phyloP scores from a whole-genome alignment of 2,888 invertebrate species.

The Cerastis leucographa region DNA sequence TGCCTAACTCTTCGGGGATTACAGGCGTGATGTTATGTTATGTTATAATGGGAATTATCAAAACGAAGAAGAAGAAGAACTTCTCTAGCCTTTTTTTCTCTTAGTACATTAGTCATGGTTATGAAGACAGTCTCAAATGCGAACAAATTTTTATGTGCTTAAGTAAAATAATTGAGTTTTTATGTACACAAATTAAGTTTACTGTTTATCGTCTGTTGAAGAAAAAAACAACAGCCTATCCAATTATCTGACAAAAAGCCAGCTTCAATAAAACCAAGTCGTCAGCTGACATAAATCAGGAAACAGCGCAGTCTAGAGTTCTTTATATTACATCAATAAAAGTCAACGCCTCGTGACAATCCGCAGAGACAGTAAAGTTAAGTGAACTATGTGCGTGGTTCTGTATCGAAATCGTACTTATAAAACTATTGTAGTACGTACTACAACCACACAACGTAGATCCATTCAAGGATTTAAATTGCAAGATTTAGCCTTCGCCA shows the following conservation, averaged over 20 bases:
- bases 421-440: not conserved
- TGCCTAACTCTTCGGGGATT: not conserved
- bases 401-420: not conserved
- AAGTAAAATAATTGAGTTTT: not conserved
- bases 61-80: not conserved
- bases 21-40: not conserved
- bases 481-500: not conserved
- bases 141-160: not conserved
- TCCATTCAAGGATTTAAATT: not conserved
- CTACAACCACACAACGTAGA: not conserved
- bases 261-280: constrained; percentile 29
- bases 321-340: constrained; percentile 53
- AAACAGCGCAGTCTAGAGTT: constrained; percentile 25
- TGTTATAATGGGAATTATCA: not conserved
- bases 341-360: constrained; percentile 8
- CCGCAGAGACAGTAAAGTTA: not conserved
- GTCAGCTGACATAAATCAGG: constrained; percentile 45
- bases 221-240: not conserved
- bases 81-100: not conserved
- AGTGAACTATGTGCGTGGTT: not conserved
- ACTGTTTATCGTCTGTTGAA: constrained; percentile 8
- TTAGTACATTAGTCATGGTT: not conserved
- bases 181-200: not conserved
- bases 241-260: constrained; percentile 11
- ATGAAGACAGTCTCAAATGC: not conserved